Conservation (phyloP, 2,113 vertebrate species). For the Gymnocephalus cernua region DNA sequence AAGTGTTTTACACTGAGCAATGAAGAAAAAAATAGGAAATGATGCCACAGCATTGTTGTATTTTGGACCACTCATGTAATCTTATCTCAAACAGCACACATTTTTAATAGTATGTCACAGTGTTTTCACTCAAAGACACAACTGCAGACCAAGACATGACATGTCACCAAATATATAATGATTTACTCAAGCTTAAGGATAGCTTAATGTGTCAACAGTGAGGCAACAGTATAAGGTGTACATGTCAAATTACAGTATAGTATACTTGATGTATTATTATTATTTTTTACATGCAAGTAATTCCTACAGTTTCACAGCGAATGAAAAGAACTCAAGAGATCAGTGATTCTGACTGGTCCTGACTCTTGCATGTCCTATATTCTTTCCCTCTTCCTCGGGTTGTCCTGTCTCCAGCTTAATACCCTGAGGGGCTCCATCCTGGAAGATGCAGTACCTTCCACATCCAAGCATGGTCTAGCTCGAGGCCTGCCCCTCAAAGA, state of each 20-base stretch:
- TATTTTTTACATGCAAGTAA: background rate
- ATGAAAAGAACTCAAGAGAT: background rate
- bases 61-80: background rate
- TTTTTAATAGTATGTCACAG: background rate
- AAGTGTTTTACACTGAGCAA: background rate
- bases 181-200: background rate
- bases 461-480: constrained; percentile 95
- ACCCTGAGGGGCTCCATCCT: constrained; percentile 95
- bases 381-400: background rate
- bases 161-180: background rate
- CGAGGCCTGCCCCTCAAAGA: constrained; percentile 97
- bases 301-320: background rate
- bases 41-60: background rate
- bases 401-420: constrained; percentile 86
- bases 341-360: background rate
- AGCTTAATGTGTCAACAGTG: too few species aligned
- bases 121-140: background rate
- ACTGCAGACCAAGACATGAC: background rate
- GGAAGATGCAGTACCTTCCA: constrained; percentile 96
- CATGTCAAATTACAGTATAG: background rate
- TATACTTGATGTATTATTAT: background rate
- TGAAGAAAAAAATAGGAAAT: background rate
- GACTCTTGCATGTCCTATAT: background rate
- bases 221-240: too few species aligned
- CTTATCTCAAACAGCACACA: background rate